phyloP scores from a whole-genome alignment of 2,113 vertebrate genomes.

The Triplophysa dalaica region DNA sequence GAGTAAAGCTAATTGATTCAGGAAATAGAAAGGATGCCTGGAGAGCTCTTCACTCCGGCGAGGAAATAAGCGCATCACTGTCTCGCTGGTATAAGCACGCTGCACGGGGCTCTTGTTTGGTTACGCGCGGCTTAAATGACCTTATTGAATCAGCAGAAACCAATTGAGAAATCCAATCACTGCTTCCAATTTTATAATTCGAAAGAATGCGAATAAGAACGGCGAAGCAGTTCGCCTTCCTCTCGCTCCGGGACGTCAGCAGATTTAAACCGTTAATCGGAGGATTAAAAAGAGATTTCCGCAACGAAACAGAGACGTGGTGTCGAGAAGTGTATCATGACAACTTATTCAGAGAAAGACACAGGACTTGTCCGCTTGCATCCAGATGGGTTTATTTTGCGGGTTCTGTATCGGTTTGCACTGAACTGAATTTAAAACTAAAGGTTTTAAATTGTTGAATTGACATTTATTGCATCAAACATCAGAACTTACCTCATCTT shows the following conservation, averaged over 20 bases:
- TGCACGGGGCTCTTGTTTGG: constrained; percentile 72
- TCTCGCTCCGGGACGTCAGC: constrained; percentile 50
- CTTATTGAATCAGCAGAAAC: constrained; percentile 82
- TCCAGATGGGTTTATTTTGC: background rate
- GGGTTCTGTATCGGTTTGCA: background rate
- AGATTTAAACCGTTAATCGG: constrained; percentile 68
- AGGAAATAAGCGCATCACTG: constrained; percentile 74
- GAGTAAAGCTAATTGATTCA: constrained; percentile 78
- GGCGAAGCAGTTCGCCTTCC: constrained; percentile 57
- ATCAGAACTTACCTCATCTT: background rate
- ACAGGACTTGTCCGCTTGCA: constrained; percentile 27
- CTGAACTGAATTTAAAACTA: background rate
- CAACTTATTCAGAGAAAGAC: constrained; percentile 53
- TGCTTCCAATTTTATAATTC: constrained; percentile 81
- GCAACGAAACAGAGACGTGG: constrained; percentile 61
- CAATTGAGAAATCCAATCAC: constrained; percentile 80
- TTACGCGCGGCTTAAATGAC: constrained; percentile 76
- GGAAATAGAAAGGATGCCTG: constrained; percentile 76
- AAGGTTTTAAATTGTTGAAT: background rate
- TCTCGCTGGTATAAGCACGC: constrained; percentile 75
- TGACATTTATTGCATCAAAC: background rate
- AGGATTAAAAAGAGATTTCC: constrained; percentile 56
- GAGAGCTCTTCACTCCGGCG: constrained; percentile 69
- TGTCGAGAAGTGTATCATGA: constrained; percentile 52
- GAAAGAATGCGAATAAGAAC: constrained; percentile 79